phyloP scores from a whole-genome alignment of 2,113 vertebrate genomes.

The Copsychus sechellarum region DNA sequence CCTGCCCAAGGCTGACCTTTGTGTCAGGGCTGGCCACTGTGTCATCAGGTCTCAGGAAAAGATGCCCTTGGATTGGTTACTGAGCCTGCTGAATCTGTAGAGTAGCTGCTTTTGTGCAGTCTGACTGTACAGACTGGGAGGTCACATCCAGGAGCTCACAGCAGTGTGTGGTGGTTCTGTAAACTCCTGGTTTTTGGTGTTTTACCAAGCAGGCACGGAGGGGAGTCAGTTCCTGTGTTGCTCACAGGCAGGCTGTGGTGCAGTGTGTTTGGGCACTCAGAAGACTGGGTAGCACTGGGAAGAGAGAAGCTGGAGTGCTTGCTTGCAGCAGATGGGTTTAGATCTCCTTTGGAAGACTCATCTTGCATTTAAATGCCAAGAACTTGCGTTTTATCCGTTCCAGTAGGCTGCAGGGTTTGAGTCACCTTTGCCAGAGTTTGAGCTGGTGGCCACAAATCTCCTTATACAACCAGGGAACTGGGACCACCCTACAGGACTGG shows the following conservation, averaged over 20 bases:
- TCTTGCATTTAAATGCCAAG: not conserved
- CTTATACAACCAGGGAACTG: not conserved
- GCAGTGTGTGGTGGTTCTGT: not conserved
- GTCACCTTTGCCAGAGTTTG: not conserved
- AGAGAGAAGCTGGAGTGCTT: not conserved
- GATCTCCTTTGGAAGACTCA: not conserved
- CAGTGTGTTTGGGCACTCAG: not conserved
- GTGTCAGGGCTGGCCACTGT: not conserved
- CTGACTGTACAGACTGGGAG: rapidly evolving
- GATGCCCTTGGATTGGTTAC: not conserved
- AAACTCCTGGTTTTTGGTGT: not conserved
- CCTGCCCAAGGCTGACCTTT: rapidly evolving
- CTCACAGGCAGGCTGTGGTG: not conserved
- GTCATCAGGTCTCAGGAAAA: not conserved
- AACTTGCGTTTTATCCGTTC: rapidly evolving
- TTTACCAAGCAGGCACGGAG: rapidly evolving
- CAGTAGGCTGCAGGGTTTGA: not conserved
- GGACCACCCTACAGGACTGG: not conserved
- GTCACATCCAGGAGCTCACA: not conserved
- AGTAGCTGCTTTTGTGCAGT: not conserved
- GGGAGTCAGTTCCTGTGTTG: not conserved
- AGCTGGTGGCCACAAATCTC: not conserved
- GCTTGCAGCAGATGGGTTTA: not conserved
- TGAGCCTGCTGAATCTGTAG: not conserved
- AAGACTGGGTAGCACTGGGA: not conserved